These are phyloP conservation scores for Zosterops japonicus DNA, from an alignment of 2,113 vertebrate genomes.

Conservation along the genomic window DNA sequence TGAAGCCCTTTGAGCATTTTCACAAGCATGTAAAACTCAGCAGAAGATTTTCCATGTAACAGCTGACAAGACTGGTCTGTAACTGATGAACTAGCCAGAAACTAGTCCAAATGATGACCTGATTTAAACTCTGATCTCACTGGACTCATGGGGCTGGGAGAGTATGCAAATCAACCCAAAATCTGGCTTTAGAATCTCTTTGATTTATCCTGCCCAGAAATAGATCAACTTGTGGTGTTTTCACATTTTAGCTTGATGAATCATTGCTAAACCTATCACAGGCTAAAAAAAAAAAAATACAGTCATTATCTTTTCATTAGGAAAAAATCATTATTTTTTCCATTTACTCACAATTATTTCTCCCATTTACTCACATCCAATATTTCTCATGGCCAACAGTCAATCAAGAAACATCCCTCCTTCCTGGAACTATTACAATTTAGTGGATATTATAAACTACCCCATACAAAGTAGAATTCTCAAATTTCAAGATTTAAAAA, in stretches of 20 bases:
- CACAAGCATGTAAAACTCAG: neutral
- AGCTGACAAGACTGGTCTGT: neutral
- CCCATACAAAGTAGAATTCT: neutral
- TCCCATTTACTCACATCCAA: neutral
- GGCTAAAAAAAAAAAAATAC: neutral
- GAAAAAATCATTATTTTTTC: neutral
- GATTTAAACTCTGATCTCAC: conserved; percentile 46
- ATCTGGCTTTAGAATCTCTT: neutral
- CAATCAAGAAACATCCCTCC: neutral
- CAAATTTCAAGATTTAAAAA: neutral
- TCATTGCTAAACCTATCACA: neutral
- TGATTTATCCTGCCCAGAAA: neutral
- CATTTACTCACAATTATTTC: neutral
- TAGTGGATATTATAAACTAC: neutral
- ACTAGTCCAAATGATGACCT: conserved; percentile 12
- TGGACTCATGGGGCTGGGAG: neutral
- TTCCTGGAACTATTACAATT: neutral
- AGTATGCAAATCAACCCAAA: neutral
- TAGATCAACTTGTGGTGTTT: neutral
- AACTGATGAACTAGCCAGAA: neutral
- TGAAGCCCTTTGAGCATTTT: neutral
- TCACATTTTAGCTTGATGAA: conserved; percentile 8
- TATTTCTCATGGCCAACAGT: neutral
- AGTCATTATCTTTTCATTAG: neutral
- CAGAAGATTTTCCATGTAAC: neutral